These are phyloP conservation scores for Antechinus stuartii DNA, from an alignment of 2,113 vertebrate genomes.

Conservation along the genomic window DNA sequence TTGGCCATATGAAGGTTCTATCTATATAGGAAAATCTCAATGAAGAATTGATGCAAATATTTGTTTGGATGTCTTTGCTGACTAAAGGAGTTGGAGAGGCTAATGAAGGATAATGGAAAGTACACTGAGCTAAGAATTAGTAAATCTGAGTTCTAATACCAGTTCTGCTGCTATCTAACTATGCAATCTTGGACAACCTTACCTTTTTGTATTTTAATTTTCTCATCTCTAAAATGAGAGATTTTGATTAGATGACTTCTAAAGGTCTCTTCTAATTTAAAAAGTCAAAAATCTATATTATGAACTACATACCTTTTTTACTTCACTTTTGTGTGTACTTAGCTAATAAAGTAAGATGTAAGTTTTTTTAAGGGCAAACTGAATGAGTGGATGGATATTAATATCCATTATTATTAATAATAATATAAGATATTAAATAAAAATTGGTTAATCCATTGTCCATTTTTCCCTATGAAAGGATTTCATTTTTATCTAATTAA, in stretches of 20 bases:
- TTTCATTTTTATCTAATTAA: background rate
- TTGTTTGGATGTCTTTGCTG: background rate
- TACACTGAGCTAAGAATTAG: background rate
- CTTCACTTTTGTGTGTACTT: background rate
- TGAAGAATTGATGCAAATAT: background rate
- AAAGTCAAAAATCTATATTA: background rate
- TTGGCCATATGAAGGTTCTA: background rate
- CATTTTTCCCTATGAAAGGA: background rate
- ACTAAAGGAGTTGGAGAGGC: background rate
- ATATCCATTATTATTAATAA: too few species aligned
- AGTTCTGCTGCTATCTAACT: background rate
- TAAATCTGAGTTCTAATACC: background rate
- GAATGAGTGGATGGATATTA: background rate
- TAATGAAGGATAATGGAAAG: background rate
- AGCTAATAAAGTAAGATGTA: background rate
- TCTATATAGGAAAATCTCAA: background rate
- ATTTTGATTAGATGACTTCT: background rate
- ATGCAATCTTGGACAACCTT: background rate
- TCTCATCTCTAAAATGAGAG: background rate
- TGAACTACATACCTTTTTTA: accelerated
- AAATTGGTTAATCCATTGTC: background rate
- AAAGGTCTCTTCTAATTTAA: background rate
- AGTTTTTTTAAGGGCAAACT: background rate
- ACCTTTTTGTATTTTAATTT: background rate
- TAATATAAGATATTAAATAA: slow-evolving; percentile 1